Conservation (phyloP, 37 sponge, comb jelly and placozoan genomes). For the Halichondria panicea region DNA sequence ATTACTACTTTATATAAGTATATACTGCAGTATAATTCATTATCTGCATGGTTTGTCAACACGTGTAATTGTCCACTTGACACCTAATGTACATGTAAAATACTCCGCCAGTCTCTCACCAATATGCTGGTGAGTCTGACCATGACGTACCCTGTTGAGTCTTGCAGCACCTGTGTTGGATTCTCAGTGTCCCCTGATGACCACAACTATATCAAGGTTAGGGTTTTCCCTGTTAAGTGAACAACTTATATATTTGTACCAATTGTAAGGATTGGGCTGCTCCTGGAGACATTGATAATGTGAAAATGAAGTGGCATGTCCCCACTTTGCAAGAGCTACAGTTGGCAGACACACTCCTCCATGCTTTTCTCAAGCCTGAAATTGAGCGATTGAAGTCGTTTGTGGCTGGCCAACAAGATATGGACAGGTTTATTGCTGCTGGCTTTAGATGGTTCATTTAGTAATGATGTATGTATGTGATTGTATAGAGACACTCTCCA, state of each 20-base stretch:
- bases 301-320: slow-evolving; percentile 69
- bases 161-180: slow-evolving; percentile 15
- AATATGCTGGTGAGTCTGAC: slow-evolving; percentile 49
- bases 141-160: slow-evolving; percentile 50
- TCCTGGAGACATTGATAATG: slow-evolving; percentile 30
- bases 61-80: no score
- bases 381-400: slow-evolving; percentile 53
- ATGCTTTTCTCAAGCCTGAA: slow-evolving; percentile 68
- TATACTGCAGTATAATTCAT: no score
- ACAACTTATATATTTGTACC: not conserved
- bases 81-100: no score
- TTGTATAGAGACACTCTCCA: slow-evolving; percentile 50
- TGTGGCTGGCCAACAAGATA: slow-evolving; percentile 22
- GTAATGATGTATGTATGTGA: not conserved
- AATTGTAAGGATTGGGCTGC: slow-evolving; percentile 68
- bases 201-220: slow-evolving; percentile 71
- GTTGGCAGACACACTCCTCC: slow-evolving; percentile 54
- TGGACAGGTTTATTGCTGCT: slow-evolving; percentile 39
- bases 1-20: no score
- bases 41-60: no score
- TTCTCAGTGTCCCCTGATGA: slow-evolving; percentile 43
- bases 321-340: slow-evolving; percentile 59
- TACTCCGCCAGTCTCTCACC: slow-evolving; percentile 45
- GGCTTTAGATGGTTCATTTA: no score
- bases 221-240: not conserved